Base-by-base conservation (phyloP, 53 echinoderm and acorn worm genomes). In the Echinarachnius parma region DNA sequence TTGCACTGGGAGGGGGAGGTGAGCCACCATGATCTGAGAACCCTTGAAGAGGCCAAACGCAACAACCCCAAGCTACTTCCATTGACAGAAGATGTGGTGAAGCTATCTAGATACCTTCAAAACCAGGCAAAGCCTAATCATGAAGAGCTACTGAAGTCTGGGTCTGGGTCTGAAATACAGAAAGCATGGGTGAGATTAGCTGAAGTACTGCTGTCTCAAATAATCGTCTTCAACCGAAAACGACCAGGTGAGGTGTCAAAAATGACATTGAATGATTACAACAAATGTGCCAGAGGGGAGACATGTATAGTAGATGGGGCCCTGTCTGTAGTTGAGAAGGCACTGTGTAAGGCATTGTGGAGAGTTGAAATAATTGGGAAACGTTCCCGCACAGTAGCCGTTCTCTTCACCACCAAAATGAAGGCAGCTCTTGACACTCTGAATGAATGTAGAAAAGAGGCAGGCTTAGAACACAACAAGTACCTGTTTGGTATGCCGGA, bases 161-260 rank as follows among this genome's bases (percentile, higher is more conserved):
- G 19, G 21, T 18, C 4, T 48, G 49, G 21, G 49, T n/a, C n/a
- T n/a, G 49, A 48, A 5, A 48, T 48, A 16, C 21, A 18, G 18
- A 48, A 48, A 10, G 49, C 81, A 13, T 90, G 86, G 86, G 78
- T 34, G 78, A 22, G 46, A 46, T 79, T 90, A 42, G 72, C 81
- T n/a, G 75, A 86, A 72, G 65, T 30, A n/a, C 60, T 68, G 14
- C 67, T 86, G 1, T 34, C 61, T 9, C 65, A 78, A 50, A 37
- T 91, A 26, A 69, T 83, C 9, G 71, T 91, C 1, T 90, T 90
- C 78, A 90, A 90, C 46, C 24, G 82, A 30, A 82, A 82, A 58
- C 31, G 90, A 10, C 69, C 76, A 30, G 91, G 91, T 9, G 90
- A 90, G 35, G 86, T 90, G 22, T 77, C 86, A 34, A 86, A 78